Evolutionary conservation across 1,140 invertebrate species (phyloP).

Genomic region (Chironomus striatipennis): DNA sequence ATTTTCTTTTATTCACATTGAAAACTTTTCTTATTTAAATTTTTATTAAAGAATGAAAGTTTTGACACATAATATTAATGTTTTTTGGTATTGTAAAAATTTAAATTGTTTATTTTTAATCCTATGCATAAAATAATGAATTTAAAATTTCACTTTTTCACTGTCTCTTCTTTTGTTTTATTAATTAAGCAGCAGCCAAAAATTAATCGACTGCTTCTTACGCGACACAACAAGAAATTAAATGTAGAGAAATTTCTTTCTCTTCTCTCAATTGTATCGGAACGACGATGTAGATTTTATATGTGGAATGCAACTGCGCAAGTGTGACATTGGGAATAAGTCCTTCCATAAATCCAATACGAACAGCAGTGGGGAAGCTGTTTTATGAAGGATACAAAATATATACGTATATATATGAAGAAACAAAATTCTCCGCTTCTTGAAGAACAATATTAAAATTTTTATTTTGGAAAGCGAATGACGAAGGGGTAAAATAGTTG

Average conservation of each 20-base stretch:
- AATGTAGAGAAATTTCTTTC: neutral
- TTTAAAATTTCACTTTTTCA: neutral
- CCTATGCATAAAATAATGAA: neutral
- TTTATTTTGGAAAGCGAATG: neutral
- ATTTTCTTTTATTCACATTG: constrained; percentile 1
- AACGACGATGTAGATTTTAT: neutral
- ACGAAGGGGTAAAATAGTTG: neutral
- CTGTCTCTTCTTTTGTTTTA: neutral
- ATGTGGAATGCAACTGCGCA: neutral
- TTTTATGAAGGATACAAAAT: neutral
- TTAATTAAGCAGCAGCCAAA: neutral
- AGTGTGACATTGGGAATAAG: constrained; percentile 4
- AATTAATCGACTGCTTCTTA: constrained; percentile 1
- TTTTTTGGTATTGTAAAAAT: neutral
- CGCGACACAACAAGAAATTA: neutral
- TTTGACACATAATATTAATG: neutral
- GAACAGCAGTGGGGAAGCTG: neutral
- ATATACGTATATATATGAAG: neutral
- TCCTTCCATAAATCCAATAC: neutral
- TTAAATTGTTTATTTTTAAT: neutral
- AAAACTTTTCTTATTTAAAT: too few species aligned
- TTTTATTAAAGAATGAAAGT: neutral
- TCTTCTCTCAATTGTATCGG: neutral
- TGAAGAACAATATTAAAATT: too few species aligned
- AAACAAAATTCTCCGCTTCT: neutral